Evolutionary conservation across 64 coral and sea anemone genomes (phyloP).

Genomic region (Dendronephthya gigantea): DNA sequence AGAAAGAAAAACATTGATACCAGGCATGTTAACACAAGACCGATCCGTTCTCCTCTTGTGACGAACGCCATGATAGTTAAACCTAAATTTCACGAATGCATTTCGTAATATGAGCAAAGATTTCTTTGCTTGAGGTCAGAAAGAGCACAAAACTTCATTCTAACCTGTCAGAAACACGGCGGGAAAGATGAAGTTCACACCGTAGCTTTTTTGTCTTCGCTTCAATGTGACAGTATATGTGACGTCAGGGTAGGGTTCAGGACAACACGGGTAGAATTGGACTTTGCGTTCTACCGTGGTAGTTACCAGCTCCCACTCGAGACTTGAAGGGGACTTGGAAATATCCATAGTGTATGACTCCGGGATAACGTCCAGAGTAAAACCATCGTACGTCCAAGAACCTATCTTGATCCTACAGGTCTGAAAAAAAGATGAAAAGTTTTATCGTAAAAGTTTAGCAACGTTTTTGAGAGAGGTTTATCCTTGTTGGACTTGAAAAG

Average conservation of each 20-base stretch:
- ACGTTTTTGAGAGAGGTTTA: no score
- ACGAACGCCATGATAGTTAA: not conserved
- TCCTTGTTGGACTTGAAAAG: no score
- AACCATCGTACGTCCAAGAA: constrained; percentile 92
- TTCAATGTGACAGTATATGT: not conserved
- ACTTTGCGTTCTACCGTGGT: constrained; percentile 52
- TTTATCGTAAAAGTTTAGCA: not conserved
- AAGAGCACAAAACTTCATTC: no score
- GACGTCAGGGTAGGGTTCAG: constrained; percentile 89
- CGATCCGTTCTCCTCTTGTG: not conserved
- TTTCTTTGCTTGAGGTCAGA: no score
- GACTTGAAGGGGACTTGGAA: constrained; percentile 56
- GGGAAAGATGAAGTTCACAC: not conserved
- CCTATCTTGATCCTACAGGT: constrained; percentile 72
- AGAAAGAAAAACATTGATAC: constrained; percentile 3
- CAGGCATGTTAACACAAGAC: not conserved
- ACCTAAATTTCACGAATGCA: not conserved
- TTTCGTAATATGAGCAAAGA: no score
- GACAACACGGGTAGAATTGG: constrained; percentile 68
- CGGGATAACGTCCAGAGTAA: constrained; percentile 51
- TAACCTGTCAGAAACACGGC: not conserved
- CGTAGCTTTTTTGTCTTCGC: not conserved
- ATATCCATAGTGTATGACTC: constrained; percentile 33
- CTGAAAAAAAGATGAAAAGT: constrained; percentile 12
- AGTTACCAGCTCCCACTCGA: constrained; percentile 70